Evolutionary conservation across 2,113 vertebrate genomes (phyloP), one percentile per base, ranked within the genome.

Genomic region (Cephalopholis sonnerati): DNA sequence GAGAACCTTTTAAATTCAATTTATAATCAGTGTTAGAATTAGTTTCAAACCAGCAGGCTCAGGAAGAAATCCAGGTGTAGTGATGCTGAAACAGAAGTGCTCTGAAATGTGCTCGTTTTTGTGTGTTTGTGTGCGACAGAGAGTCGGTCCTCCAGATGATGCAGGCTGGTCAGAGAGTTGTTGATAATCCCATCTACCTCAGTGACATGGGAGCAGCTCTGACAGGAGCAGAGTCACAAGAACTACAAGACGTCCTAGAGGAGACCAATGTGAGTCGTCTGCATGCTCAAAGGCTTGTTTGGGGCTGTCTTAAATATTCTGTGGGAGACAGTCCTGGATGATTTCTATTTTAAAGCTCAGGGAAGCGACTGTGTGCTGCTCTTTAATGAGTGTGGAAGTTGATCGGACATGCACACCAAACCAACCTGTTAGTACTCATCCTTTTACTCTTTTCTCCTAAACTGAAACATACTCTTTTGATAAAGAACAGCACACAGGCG

Each of bases 131-230:
- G 9, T 81, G n/a, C 72, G 1, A 39, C 71, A 99, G 98, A 50
- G 98, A 99, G 89, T 99, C 98, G 0, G 98, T 99, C n/a, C 96
- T 99, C 24, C 98, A 99, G 96, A 99, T 99, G 98, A 99, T 99
- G 98, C 98, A 99, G 94, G 98, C 98, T 0, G 98, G 98, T 13
- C 98, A 99, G 57, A 94, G 98, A 20, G 98, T 99, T 65, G 98
- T 99, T 0, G 98, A 99, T 90, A 99, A 99, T 88, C 98, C 98
- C 3, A 99, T 99, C 89, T 99, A 99, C 85, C 94, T 99, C 85
- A 99, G 98, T 1, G 98, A 99, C 94, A 99, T 99, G 98, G 98
- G 98, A 0, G 98, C 98, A 0, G 98, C 98, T 0, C 93, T 99
- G 13, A 99, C 98, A 0, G 98, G 98, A 29, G 98, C 98, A 0